Base-by-base conservation (phyloP, 92 coral and sea anemone genomes). In the Umimayanthus chanpuru region DNA sequence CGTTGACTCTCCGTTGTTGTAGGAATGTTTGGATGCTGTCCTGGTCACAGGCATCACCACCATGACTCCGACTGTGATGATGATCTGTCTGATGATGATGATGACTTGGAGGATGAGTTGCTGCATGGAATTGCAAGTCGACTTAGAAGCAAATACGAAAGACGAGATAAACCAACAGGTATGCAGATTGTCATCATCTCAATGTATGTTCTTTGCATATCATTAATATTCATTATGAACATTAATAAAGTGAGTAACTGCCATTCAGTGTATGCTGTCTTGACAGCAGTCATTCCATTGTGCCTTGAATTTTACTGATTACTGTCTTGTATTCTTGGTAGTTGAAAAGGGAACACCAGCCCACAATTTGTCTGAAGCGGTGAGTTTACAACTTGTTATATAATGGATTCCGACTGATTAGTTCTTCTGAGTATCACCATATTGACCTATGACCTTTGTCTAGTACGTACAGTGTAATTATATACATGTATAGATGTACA, bases 361-460 rank as follows among this genome's bases (percentile, higher is more conserved):
- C 15, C 96, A 93, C 76, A 93, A 90, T 85, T 90, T 95, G 86
- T 81, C 98, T 58, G 98, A 95, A 78, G 93, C 93, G 81, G 98
- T 93, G 73, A 88, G 95, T 92, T 81, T 53, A 20, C 14, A 53
- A 53, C 18, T 53, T 11, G 4, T 12, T 12, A 18, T 1, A 47
- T 47, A 11, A 44, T 44, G 6, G 10, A 9, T 7, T 47, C 11
- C 2, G 36, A 32, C 9, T 44, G 49, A 44, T 44, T 14, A 53
- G 53, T 47, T 47, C 53, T 47, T 1, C 14, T 47, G 53, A 53
- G 18, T 53, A 53, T 12, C 18, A 53, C 58, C 4, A 15, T 15
- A 4, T 53, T 12, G 58, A 53, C 58, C 53, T 14, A 11, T 12
- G 2, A 1, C 4, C 18, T 53, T 53, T 53, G 58, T 11, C 4